A percentile compares a stretch with the other conserved stretches of the same genome.
Evolutionary conservation across 2,797 vertebrate genomes (phyloP).

Genomic region (Sphenopsis melanotis): DNA sequence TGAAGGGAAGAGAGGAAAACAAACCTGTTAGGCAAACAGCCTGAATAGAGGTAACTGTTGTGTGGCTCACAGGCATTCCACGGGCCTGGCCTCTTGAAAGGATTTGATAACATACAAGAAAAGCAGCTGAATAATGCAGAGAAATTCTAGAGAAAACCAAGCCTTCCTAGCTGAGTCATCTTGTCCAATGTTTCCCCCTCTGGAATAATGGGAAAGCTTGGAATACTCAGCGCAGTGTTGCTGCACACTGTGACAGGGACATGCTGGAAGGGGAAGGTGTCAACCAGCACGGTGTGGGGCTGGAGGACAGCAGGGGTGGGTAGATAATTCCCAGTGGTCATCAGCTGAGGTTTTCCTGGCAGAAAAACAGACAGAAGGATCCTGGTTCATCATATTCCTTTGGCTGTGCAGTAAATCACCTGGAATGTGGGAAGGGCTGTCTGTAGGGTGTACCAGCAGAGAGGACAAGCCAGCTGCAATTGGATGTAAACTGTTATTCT

Average conservation of each 20-base stretch:
- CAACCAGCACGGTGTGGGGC: fast-evolving
- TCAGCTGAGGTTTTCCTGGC: neutral
- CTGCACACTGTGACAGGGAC: neutral
- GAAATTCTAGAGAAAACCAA: neutral
- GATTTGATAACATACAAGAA: neutral
- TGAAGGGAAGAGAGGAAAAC: neutral
- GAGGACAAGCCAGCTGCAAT: neutral
- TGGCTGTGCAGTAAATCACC: neutral
- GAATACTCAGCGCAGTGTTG: neutral
- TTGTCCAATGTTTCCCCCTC: neutral
- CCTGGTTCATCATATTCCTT: neutral
- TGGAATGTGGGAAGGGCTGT: neutral
- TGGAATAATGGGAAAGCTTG: neutral
- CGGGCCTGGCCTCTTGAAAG: neutral
- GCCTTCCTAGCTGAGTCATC: neutral
- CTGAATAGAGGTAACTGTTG: neutral
- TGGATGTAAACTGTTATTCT: neutral
- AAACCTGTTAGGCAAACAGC: neutral
- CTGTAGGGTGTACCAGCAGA: neutral
- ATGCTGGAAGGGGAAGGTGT: neutral
- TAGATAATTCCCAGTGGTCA: neutral
- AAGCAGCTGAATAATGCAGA: neutral
- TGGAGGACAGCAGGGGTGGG: neutral
- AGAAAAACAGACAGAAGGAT: neutral
- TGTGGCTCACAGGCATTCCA: neutral